A percentile compares a stretch with the other conserved stretches of the same genome.
These are phyloP conservation scores for Exaiptasia diaphana DNA, from an alignment of 64 coral and sea anemone genomes.

Conservation along the genomic window DNA sequence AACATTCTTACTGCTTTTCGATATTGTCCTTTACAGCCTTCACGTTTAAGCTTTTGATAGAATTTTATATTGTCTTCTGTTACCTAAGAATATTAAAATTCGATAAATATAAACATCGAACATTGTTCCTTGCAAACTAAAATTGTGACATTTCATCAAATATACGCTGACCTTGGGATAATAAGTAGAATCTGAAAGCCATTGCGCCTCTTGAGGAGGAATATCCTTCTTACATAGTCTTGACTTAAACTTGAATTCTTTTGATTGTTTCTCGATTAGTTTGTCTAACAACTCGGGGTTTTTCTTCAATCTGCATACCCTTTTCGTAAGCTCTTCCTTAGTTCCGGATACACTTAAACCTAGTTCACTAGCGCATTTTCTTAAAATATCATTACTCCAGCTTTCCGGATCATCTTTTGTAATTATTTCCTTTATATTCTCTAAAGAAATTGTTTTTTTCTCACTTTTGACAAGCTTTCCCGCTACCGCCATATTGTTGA, in stretches of 20 bases:
- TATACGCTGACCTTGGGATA: background rate
- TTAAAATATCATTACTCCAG: conserved; percentile 25
- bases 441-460: background rate
- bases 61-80: conserved; percentile 3
- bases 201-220: conserved; percentile 27
- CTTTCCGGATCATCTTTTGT: conserved; percentile 9
- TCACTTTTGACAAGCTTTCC: conserved; percentile 4
- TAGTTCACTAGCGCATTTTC: conserved; percentile 24
- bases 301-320: conserved; percentile 18
- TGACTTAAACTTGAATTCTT: conserved; percentile 18
- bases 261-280: conserved; percentile 24
- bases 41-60: conserved; percentile 36
- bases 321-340: conserved; percentile 18
- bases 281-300: conserved; percentile 19
- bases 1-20: conserved; percentile 49
- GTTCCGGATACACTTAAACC: conserved; percentile 24
- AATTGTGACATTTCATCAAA: background rate
- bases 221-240: conserved; percentile 6
- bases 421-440: conserved; percentile 32
- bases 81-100: conserved; percentile 19
- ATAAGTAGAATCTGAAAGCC: background rate
- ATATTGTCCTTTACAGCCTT: conserved; percentile 30
- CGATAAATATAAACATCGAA: background rate
- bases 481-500: background rate
- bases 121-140: background rate